phyloP scores from a whole-genome alignment of 2,888 invertebrate genomes.

The Macrophya alboannulata region DNA sequence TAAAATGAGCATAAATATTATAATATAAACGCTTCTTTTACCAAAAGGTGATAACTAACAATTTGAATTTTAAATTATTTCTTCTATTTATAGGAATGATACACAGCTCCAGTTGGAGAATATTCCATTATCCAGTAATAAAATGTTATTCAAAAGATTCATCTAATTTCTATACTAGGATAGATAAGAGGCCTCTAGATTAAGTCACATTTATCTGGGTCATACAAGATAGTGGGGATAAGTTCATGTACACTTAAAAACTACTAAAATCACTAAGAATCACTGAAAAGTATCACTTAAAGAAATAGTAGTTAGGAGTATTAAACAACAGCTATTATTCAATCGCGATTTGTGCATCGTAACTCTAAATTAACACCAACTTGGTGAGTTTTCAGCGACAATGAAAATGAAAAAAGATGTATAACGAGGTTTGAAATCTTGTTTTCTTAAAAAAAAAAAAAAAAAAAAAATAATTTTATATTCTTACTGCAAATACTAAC shows the following conservation, averaged over 20 bases:
- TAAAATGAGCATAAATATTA: conserved; percentile 39
- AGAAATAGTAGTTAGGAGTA: conserved; percentile 48
- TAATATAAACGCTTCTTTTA: not conserved
- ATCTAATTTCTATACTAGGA: conserved; percentile 7
- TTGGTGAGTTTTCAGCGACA: not conserved
- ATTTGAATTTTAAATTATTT: conserved; percentile 28
- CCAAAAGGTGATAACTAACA: conserved; percentile 8
- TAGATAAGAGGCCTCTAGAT: conserved; percentile 39
- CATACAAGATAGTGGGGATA: conserved; percentile 36
- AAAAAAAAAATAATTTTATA: not conserved
- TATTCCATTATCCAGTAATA: conserved; percentile 29
- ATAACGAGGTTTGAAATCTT: not conserved
- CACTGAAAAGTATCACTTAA: conserved; percentile 47
- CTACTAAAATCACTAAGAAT: conserved; percentile 54
- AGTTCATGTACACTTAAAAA: conserved; percentile 55
- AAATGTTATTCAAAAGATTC: conserved; percentile 30
- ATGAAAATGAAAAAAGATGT: not conserved
- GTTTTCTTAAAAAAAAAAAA: not conserved
- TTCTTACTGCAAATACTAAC: not conserved
- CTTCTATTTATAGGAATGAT: not conserved
- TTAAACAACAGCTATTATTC: not conserved
- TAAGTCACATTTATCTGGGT: conserved; percentile 41
- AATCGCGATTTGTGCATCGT: not conserved
- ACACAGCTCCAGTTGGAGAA: not conserved
- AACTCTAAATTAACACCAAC: not conserved